Evolutionary conservation across 2,888 invertebrate species (phyloP).

Genomic region (Luperina testacea): DNA sequence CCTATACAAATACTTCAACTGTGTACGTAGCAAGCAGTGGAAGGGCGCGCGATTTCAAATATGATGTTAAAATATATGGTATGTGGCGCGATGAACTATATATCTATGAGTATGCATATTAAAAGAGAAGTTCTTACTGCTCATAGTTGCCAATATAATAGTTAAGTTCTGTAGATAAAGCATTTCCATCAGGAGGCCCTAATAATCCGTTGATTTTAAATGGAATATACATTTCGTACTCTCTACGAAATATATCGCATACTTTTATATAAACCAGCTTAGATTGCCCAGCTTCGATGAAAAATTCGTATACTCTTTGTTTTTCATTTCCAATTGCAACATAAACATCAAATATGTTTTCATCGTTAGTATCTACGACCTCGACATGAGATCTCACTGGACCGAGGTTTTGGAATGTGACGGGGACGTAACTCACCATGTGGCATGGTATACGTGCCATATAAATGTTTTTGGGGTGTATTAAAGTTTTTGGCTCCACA

Average conservation of each 20-base stretch:
- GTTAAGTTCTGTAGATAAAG: constrained; percentile 78
- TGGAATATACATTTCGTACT: constrained; percentile 90
- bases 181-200: constrained; percentile 86
- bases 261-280: constrained; percentile 84
- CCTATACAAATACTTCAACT: background rate
- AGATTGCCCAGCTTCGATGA: constrained; percentile 80
- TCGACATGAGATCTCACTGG: constrained; percentile 76
- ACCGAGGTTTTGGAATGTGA: constrained; percentile 82
- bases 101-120: background rate
- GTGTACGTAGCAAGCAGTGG: background rate
- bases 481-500: constrained; percentile 85
- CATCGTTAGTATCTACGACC: constrained; percentile 79
- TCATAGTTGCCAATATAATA: constrained; percentile 80
- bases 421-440: constrained; percentile 82
- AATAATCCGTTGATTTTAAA: constrained; percentile 90
- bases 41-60: background rate
- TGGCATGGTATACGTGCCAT: constrained; percentile 86
- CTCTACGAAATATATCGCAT: constrained; percentile 81
- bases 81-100: background rate
- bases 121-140: constrained; percentile 69
- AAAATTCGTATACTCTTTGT: constrained; percentile 76
- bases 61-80: background rate
- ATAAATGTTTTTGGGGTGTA: constrained; percentile 87
- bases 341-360: constrained; percentile 83
- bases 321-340: constrained; percentile 81